Base-by-base conservation (phyloP, 2,888 invertebrate genomes). In the Acronicta leporina region DNA sequence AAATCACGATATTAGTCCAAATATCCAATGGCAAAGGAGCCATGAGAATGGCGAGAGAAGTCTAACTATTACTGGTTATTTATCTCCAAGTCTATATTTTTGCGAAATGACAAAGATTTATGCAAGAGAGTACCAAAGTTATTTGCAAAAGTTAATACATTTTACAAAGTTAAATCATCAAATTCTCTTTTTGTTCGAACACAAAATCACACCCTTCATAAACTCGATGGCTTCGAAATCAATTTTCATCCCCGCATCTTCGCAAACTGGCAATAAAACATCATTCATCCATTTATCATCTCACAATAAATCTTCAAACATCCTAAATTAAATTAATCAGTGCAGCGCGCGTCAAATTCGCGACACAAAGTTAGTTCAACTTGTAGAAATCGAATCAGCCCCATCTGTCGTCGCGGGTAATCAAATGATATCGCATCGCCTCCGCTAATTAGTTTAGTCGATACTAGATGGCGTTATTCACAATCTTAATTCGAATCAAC, bases 391-490 rank as follows among this genome's bases (percentile, higher is more conserved):
- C 84, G 78, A 90, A 91, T 92, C 88, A 89, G 71, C 81, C 88
- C 85, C 92, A 92, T 92, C 92, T 91, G 92, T 82, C 84, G 85
- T 63, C 62, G 25, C 46, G 63, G 66, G 86, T 91, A 91, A 93
- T 92, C 90, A 87, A 93, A 94, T 92, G 88, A 92, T 90, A 91
- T 89, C 86, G 88, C 82, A 87, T 86, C 87, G 83, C 84, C 75
- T 76, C 66, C 76, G 63, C 75, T 90, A 92, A 92, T 93, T 92
- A 85, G 88, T 89, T 92, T 92, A 91, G 63, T 64, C 76, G 83
- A 77, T 80, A 80, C 77, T 79, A 86, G 87, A 88, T 86, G 82
- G 79, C 82, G 82, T 68, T 76, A 75, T 73, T 68, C 59, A 73
- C 79, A 81, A 82, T 82, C 79, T 71, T 78, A 75, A 71, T 75